Evolutionary conservation across 2,888 invertebrate species (phyloP), one percentile per base, ranked within the genome.

Genomic region (Cancer borealis): DNA sequence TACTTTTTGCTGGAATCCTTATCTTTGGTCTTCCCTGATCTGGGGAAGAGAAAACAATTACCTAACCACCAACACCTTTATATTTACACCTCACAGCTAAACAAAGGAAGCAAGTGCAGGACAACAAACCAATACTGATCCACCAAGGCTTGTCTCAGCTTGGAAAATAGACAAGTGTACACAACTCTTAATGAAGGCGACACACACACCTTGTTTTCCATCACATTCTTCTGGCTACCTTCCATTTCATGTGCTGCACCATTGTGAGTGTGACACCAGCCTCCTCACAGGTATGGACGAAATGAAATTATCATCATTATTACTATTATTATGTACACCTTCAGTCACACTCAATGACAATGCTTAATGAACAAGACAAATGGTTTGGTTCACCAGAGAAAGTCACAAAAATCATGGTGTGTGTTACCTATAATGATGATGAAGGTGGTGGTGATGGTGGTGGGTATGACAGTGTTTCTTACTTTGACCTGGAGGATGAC

Each of bases 1-100:
- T 88, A 94, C 94, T 94, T 94, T 94, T 94, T 94, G 79, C 94
- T 94, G 88, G 94, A 88, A 21, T 94, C 94, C 94, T 92, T 94
- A 49, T 94, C 94, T 88, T 94, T 94, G 54, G 66, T 54, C 89
- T 94, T 94, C 92, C 94, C 94, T 46, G 92, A 87, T 79, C 94
- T 94, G 92, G 49, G 66, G 87, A 79, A 88, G 39, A 73, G 12
- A 92, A 89, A 87, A 94, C 88, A 92, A 46, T 92, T 88, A 87
- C 91, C 49, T 84, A 39, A 84, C 84, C 66, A 21, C 66, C 84
- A 30, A 84, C 84, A 84, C 14, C 84, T 39, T 84, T 39, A 84
- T 39, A 30, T 39, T 84, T 12, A 21, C 84, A 79, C 73, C 26
- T 6, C 73, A 79, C 26, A 79, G 10, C 8, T n/a, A 10, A 30